phyloP scores from a whole-genome alignment of 2,888 invertebrate species.

The Aphelenchoides bicaudatus region DNA sequence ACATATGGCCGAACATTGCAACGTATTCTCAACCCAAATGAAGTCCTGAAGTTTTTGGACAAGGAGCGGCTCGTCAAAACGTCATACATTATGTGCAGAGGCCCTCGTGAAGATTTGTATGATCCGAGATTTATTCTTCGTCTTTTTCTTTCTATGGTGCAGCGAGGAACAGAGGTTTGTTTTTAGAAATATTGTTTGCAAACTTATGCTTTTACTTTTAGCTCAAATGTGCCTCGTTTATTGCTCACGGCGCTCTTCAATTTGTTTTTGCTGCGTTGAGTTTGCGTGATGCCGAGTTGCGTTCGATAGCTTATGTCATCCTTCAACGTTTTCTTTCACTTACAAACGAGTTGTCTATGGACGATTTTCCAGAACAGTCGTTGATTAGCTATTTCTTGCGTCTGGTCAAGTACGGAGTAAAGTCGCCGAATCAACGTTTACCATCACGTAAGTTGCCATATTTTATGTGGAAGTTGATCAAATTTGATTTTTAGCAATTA shows the following conservation, averaged over 20 bases:
- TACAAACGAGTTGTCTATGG: not conserved
- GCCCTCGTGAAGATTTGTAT: constrained; percentile 1
- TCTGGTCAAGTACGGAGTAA: constrained; percentile 4
- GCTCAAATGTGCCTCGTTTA: not conserved
- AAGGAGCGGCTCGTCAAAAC: not conserved
- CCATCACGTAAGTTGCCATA: not conserved
- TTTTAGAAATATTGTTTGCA: not conserved
- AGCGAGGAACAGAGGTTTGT: constrained; percentile 3
- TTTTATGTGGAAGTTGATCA: constrained; percentile 4
- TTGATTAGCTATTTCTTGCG: constrained; percentile 3
- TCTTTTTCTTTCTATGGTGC: not conserved
- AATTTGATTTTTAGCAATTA: not conserved
- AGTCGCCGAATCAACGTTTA: constrained; percentile 10
- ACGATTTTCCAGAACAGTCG: not conserved
- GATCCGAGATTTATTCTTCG: not conserved
- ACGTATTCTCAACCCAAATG: no score
- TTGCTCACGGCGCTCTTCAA: not conserved
- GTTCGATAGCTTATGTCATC: constrained; percentile 1
- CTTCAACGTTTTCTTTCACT: not conserved
- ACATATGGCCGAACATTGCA: no score
- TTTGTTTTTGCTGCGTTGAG: constrained; percentile 4
- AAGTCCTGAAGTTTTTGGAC: constrained; percentile 8
- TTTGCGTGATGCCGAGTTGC: not conserved
- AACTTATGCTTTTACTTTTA: not conserved
- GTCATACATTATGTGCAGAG: not conserved